Percentiles rank a stretch among this genome's conserved stretches.
Conservation (phyloP, 2,797 vertebrate species). For the Gambelia wislizenii region DNA sequence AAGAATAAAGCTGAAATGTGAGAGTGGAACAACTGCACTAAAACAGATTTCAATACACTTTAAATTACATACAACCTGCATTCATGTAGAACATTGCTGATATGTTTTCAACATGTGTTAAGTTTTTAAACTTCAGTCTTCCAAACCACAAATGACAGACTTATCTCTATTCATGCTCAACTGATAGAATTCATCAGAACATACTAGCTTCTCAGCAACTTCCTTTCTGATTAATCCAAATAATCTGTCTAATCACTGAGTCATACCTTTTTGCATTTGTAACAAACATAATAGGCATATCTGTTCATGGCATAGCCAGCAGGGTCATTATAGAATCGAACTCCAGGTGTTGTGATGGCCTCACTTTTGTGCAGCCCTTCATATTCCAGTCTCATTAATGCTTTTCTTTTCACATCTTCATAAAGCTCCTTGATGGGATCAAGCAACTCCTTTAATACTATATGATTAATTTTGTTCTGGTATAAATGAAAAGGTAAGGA, state of each 20-base stretch:
- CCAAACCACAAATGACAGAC: neutral
- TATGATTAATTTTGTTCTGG: slow-evolving; percentile 99
- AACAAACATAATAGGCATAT: slow-evolving; percentile 99
- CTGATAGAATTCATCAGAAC: neutral
- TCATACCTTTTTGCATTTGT: slow-evolving; percentile 98
- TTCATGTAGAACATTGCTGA: neutral
- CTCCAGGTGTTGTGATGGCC: slow-evolving; percentile 97
- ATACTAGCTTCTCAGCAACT: neutral
- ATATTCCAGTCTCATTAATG: slow-evolving; percentile 97
- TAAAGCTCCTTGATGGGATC: slow-evolving; percentile 99
- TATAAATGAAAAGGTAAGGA: slow-evolving; percentile 48
- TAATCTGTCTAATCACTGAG: neutral
- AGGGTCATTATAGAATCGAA: slow-evolving; percentile 97
- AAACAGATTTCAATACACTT: neutral
- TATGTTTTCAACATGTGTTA: neutral
- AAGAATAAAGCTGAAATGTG: neutral
- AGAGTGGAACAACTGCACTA: neutral
- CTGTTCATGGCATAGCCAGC: slow-evolving; percentile 99
- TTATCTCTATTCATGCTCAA: too few species aligned
- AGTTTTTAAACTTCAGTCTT: neutral
- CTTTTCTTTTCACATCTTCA: slow-evolving; percentile 97
- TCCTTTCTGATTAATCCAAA: neutral
- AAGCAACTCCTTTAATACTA: slow-evolving; percentile 95
- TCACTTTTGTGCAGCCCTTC: slow-evolving; percentile 98
- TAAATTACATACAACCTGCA: neutral